These are phyloP conservation scores for Eulacestoma nigropectus DNA, from an alignment of 2,113 vertebrate species.

Conservation along the genomic window DNA sequence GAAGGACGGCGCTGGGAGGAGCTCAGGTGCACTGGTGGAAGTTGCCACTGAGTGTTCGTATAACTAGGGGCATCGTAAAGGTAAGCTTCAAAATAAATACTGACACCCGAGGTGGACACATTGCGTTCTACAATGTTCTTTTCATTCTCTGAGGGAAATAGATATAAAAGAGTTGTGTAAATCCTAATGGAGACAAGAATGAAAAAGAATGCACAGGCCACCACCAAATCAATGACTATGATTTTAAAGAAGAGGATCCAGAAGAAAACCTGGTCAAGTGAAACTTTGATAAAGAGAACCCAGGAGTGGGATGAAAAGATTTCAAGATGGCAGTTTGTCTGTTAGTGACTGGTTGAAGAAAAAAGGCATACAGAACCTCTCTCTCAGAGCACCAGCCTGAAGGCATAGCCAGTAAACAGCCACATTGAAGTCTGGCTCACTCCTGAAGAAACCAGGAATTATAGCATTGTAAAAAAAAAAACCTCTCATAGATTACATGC, in stretches of 20 bases:
- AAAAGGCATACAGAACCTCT: background rate
- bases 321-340: background rate
- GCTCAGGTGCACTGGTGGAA: conserved; percentile 80
- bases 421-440: background rate
- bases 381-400: background rate
- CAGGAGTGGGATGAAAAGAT: background rate
- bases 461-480: background rate
- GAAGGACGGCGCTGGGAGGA: conserved; percentile 87
- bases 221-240: background rate
- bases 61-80: conserved; percentile 90
- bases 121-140: conserved; percentile 94
- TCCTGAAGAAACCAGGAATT: background rate
- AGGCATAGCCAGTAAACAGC: background rate
- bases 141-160: conserved; percentile 82
- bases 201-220: background rate
- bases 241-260: background rate
- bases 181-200: background rate
- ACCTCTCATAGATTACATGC: background rate
- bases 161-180: background rate
- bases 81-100: conserved; percentile 97
- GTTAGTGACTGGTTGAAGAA: background rate
- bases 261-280: background rate
- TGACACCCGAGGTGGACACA: conserved; percentile 93
- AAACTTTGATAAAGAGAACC: background rate
- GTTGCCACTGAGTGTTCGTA: conserved; percentile 84